phyloP scores from a whole-genome alignment of 2,113 vertebrate species.

The Leptobrachium ailaonicum region DNA sequence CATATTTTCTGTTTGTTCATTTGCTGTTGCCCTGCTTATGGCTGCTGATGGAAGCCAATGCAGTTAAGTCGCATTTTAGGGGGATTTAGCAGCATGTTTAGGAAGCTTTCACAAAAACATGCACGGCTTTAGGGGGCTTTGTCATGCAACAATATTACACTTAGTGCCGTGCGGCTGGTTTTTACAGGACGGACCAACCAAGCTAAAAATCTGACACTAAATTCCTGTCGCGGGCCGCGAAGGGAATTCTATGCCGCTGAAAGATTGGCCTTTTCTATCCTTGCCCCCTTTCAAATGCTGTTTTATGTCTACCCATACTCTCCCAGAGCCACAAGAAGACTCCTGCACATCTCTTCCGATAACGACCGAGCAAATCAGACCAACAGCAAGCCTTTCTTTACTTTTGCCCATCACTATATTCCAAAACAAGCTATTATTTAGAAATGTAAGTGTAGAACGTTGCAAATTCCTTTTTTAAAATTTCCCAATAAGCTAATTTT shows the following conservation, averaged over 20 bases:
- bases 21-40: slow-evolving; percentile 64
- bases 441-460: too few species aligned
- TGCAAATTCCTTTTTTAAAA: too few species aligned
- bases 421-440: too few species aligned
- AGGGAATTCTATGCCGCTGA: slow-evolving; percentile 16
- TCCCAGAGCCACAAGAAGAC: neutral
- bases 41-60: slow-evolving; percentile 69
- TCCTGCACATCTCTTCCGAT: neutral
- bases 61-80: slow-evolving; percentile 68
- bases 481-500: too few species aligned
- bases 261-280: neutral
- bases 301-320: neutral
- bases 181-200: slow-evolving; percentile 61
- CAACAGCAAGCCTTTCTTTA: too few species aligned
- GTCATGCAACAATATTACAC: slow-evolving; percentile 68
- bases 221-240: slow-evolving; percentile 9
- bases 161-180: slow-evolving; percentile 63
- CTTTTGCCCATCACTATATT: too few species aligned
- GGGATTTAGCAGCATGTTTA: slow-evolving; percentile 71
- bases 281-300: neutral
- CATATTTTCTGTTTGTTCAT: slow-evolving; percentile 73
- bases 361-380: neutral
- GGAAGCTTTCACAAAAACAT: slow-evolving; percentile 67
- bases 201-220: slow-evolving; percentile 55
- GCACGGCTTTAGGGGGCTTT: slow-evolving; percentile 68